These are phyloP conservation scores for Miniopterus natalensis DNA, from an alignment of 2,113 vertebrate species.

Conservation along the genomic window DNA sequence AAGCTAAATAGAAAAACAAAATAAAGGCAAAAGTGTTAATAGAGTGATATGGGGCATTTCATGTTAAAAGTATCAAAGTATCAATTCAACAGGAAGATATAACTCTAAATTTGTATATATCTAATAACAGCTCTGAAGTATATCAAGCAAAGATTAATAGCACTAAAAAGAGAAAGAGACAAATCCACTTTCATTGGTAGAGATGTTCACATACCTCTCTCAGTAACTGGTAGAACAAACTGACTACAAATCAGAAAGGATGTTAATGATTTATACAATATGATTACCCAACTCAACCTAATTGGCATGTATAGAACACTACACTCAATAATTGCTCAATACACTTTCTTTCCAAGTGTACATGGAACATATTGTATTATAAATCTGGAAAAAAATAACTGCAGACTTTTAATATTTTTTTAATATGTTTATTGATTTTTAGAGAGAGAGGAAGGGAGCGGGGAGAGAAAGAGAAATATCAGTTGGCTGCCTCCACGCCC, in stretches of 20 bases:
- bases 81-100: not conserved
- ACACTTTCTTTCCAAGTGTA: not conserved
- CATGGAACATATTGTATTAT: not conserved
- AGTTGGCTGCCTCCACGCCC: too few species aligned
- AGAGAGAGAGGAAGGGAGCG: not conserved
- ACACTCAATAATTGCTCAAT: not conserved
- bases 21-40: constrained; percentile 20
- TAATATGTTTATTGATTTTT: too few species aligned
- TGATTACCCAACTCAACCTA: not conserved
- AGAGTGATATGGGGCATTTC: constrained; percentile 11
- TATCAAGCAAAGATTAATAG: constrained; percentile 40
- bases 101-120: not conserved
- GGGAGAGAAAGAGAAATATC: too few species aligned
- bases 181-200: not conserved
- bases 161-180: constrained; percentile 6
- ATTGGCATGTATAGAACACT: constrained; percentile 25
- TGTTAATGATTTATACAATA: not conserved
- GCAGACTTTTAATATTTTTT: not conserved
- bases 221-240: not conserved
- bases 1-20: constrained; percentile 56
- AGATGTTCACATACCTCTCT: constrained; percentile 5
- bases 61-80: not conserved
- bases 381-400: constrained; percentile 32
- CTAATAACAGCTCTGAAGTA: constrained; percentile 10
- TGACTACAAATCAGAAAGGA: not conserved